phyloP scores from a whole-genome alignment of 1,140 invertebrate species.

The Musca vetustissima region DNA sequence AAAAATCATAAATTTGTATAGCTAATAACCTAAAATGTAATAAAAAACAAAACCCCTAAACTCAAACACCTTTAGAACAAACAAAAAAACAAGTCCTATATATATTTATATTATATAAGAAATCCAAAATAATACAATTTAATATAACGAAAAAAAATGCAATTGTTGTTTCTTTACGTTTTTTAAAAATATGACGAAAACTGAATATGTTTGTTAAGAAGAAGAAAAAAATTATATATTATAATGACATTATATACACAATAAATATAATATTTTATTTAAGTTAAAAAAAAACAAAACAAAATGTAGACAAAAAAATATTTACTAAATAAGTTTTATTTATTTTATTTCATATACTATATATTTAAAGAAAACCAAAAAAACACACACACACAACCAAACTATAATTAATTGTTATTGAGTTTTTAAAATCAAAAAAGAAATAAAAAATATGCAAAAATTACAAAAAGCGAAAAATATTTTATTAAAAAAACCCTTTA shows the following conservation, averaged over 20 bases:
- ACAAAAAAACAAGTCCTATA: constrained; percentile 1
- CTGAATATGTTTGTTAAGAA: too few species aligned
- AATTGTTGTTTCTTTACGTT: too few species aligned
- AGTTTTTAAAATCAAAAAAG: constrained; percentile 18
- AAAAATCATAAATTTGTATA: neutral
- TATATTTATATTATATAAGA: constrained; percentile 15
- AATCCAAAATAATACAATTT: neutral
- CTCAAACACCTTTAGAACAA: neutral
- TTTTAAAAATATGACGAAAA: too few species aligned
- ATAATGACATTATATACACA: too few species aligned
- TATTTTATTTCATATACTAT: neutral
- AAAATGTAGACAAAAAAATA: too few species aligned
- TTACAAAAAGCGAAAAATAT: neutral
- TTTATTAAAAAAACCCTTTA: neutral
- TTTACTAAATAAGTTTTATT: constrained; percentile 14
- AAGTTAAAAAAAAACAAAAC: too few species aligned
- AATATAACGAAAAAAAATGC: too few species aligned
- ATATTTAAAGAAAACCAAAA: too few species aligned
- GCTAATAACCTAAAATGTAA: neutral
- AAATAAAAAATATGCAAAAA: neutral
- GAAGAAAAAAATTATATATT: too few species aligned
- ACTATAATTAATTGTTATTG: constrained; percentile 22
- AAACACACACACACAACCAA: too few species aligned
- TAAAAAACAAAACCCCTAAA: too few species aligned
- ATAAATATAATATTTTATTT: too few species aligned